Base-by-base conservation (phyloP, 2,888 invertebrate genomes). In the Odontothrips loti region DNA sequence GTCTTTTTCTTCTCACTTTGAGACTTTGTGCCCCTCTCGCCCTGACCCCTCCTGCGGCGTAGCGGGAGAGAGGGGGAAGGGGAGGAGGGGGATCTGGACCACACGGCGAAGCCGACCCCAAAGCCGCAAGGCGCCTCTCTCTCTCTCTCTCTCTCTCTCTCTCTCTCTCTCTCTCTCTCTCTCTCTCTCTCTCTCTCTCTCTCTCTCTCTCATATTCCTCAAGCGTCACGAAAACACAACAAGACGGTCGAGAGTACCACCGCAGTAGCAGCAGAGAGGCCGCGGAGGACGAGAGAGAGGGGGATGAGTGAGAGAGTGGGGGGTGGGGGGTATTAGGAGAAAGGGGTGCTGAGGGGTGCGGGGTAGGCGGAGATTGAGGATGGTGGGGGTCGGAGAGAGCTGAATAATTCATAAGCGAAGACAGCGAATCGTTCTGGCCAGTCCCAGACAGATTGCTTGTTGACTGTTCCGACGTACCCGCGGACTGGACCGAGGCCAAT, bases 371-470 rank as follows among this genome's bases (percentile, higher is more conserved):
- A 48, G 48, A 48, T 6, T 10, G 75, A 27, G 10, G 23, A 81
- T 80, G 80, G n/a, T 23, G 10, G 48, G 79, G 68, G n/a, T 12
- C 68, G 63, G 29, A 75, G 80, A 79, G 51, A 79, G 81, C 17
- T 27, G 43, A 47, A 47, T 20, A 23, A 79, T 47, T 11, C 81
- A 78, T n/a, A 78, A 47, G n/a, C 47, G 47, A n/a, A 79, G 58
- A 80, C 34, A 43, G 34, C 79, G 81, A 82, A 80, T 80, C 80
- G 79, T n/a, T 78, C 80, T 81, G 82, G 80, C 82, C 81, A 81
- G 83, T 82, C 81, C 83, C 81, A 81, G 83, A 83, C 81, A 83
- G 81, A 83, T 83, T 79, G 63, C 34, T 47, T 47, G 34, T 47
- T 29, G 27, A 51, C 58, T 47, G 51, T 63, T 47, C 2, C 47